Evolutionary conservation across 2,888 invertebrate species (phyloP), one percentile per base, ranked within the genome.

Genomic region (Xylota sylvarum): DNA sequence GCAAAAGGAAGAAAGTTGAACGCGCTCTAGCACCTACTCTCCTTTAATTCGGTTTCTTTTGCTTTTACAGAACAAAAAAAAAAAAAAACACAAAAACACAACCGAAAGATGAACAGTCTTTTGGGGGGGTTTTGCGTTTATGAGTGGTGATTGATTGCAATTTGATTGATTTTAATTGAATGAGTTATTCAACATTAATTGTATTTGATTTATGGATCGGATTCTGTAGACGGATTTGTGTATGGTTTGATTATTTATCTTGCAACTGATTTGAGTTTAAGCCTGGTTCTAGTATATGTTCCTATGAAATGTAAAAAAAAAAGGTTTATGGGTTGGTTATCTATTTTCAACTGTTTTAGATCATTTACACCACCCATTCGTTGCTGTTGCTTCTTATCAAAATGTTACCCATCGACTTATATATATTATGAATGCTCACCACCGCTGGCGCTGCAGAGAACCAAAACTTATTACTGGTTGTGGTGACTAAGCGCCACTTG

Each of bases 101-200:
- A 64, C 64, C 64, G 23, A 65, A 35, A 10, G 60, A 72, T 48
- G 32, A 72, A 56, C 55, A 32, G 48, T 19, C 10, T 60, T 60
- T 37, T 40, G 65, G 9, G 23, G 23, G 10, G 30, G 32, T 37
- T 67, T 30, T 60, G 27, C 19, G 60, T 35, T 30, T 27, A 32
- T 23, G 32, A 12, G 19, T 14, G 67, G 67, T 58, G 69, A 76
- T 69, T 85, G 74, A 76, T 73, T 74, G 43, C 69, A 48, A 69
- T 81, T 85, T 81, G 62, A 85, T 85, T 85, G 76, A 67, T 65
- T 77, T 77, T 56, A 81, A 81, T 85, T 81, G 76, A 74, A 80
- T 74, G 74, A 69, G 7, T 74, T 78, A 67, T 60, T 70, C 46
- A 65, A 9, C 19, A 73, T 62, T 79, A 74, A 74, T 74, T 74